Conservation (phyloP, 2,113 vertebrate species). For the Toxotes chatareus region DNA sequence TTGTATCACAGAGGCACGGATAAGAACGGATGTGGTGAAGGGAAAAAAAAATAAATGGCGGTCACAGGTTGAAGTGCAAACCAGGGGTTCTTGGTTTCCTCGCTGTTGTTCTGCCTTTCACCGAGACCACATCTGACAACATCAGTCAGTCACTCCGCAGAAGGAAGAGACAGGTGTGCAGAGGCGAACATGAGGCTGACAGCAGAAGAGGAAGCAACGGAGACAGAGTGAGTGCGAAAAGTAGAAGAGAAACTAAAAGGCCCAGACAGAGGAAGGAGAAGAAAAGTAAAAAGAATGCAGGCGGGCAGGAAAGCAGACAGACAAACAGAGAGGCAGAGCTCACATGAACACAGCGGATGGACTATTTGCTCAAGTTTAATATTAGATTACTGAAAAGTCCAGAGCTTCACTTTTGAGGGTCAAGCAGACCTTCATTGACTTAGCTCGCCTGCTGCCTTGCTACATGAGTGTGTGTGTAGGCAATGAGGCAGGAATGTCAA, state of each 20-base stretch:
- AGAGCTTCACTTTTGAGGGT: slow-evolving; percentile 30
- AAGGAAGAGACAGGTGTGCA: slow-evolving; percentile 31
- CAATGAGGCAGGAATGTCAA: slow-evolving; percentile 77
- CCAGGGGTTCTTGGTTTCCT: not conserved
- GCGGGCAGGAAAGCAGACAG: slow-evolving; percentile 5
- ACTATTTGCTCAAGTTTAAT: slow-evolving; percentile 55
- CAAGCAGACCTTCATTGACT: slow-evolving; percentile 57
- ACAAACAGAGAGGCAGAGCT: slow-evolving; percentile 14
- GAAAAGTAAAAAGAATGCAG: slow-evolving; percentile 33
- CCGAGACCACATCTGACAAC: slow-evolving; percentile 29
- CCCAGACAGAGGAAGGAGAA: slow-evolving; percentile 45
- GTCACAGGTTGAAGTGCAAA: slow-evolving; percentile 8
- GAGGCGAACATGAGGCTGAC: not conserved
- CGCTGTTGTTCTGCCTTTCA: not conserved
- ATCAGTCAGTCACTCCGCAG: not conserved
- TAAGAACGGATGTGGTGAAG: slow-evolving; percentile 7
- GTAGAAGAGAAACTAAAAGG: slow-evolving; percentile 41
- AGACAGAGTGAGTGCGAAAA: slow-evolving; percentile 12
- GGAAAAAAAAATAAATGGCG: not conserved
- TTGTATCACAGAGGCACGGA: slow-evolving; percentile 29
- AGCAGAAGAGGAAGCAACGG: slow-evolving; percentile 29
- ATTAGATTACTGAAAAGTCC: slow-evolving; percentile 63
- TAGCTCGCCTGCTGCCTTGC: slow-evolving; percentile 28
- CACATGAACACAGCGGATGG: slow-evolving; percentile 42
- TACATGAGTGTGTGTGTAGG: slow-evolving; percentile 50